A percentile compares a stretch with the other conserved stretches of the same genome.
phyloP scores from a whole-genome alignment of 2,113 vertebrate species.

The Chloropsis hardwickii region DNA sequence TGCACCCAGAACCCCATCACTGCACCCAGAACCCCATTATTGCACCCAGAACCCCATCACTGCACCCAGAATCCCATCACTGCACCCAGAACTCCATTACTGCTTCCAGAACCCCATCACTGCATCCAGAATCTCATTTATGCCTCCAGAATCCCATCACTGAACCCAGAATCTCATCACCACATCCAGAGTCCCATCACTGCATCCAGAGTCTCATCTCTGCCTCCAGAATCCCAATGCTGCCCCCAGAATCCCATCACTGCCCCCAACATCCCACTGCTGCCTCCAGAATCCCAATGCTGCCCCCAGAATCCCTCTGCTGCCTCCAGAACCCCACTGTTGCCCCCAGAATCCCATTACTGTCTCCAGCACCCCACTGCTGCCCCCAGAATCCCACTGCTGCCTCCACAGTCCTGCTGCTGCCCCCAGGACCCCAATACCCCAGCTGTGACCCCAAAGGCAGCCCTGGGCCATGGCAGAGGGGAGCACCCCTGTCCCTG shows the following conservation, averaged over 20 bases:
- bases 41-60: fast-evolving
- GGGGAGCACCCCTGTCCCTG: neutral
- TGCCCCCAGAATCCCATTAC: fast-evolving
- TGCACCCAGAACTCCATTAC: too few relatives aligned
- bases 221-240: fast-evolving
- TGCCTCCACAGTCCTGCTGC: fast-evolving
- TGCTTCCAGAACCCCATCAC: fast-evolving
- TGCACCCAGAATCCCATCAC: fast-evolving
- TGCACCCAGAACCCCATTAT: fast-evolving
- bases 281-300: neutral
- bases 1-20: fast-evolving
- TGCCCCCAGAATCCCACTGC: fast-evolving
- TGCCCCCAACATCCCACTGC: fast-evolving
- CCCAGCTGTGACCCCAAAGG: fast-evolving
- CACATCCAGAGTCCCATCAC: fast-evolving
- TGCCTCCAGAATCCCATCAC: fast-evolving
- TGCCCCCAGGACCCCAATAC: neutral
- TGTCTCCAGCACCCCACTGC: fast-evolving
- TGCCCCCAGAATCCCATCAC: fast-evolving
- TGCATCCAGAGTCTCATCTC: fast-evolving
- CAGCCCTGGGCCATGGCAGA: fast-evolving
- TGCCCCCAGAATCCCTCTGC: fast-evolving
- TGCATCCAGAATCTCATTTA: fast-evolving
- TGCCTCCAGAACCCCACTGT: fast-evolving
- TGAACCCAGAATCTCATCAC: fast-evolving